phyloP scores from a whole-genome alignment of 64 coral and sea anemone genomes.

The Porites australiensis region DNA sequence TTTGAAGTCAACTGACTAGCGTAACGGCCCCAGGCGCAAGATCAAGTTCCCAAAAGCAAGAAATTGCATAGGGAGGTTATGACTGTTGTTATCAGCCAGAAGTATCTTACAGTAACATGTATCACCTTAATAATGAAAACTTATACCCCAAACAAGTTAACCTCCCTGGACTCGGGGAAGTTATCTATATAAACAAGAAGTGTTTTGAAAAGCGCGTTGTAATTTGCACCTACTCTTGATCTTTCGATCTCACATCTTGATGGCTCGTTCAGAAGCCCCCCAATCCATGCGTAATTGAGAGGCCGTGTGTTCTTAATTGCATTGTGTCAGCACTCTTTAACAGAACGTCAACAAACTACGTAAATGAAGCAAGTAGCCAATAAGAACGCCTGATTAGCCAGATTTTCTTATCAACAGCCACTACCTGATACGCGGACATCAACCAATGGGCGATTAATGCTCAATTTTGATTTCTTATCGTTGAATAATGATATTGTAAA shows the following conservation, averaged over 20 bases:
- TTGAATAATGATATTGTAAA: slow-evolving; percentile 99
- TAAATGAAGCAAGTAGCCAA: slow-evolving; percentile 91
- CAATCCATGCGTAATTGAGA: slow-evolving; percentile 94
- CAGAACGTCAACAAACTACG: slow-evolving; percentile 97
- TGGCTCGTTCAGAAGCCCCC: slow-evolving; percentile 45
- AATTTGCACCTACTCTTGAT: slow-evolving; percentile 85
- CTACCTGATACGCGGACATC: slow-evolving; percentile 97
- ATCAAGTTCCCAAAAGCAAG: not conserved
- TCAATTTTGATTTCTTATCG: slow-evolving; percentile 99
- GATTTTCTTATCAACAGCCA: slow-evolving; percentile 98
- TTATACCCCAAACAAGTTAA: not conserved
- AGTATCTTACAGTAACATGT: no score
- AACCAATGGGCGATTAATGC: slow-evolving; percentile 99
- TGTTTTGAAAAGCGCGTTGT: slow-evolving; percentile 88
- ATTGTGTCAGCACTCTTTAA: slow-evolving; percentile 99
- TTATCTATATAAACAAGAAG: slow-evolving; percentile 80
- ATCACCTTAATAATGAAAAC: not conserved
- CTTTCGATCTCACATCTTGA: slow-evolving; percentile 39
- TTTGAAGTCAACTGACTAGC: not conserved
- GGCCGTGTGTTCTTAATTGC: slow-evolving; percentile 94
- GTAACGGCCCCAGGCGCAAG: not conserved
- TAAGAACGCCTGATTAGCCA: slow-evolving; percentile 87
- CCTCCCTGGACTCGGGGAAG: slow-evolving; percentile 15
- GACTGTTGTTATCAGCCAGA: not conserved
- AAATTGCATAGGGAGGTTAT: slow-evolving; percentile 18